Evolutionary conservation across 1,140 invertebrate species (phyloP), one percentile per base, ranked within the genome.

Genomic region (Anthonomus grandis): DNA sequence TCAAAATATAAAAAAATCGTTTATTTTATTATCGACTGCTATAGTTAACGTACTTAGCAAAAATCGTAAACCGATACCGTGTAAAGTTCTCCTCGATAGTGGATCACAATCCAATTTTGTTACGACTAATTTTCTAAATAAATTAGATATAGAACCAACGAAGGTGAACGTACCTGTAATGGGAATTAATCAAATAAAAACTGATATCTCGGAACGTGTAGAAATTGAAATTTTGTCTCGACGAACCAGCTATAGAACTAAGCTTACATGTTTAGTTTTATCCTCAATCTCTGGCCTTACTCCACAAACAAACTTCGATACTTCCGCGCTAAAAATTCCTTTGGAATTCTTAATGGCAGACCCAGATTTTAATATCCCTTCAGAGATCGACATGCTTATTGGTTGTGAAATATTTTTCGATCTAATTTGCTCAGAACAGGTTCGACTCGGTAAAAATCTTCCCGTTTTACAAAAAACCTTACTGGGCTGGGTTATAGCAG

Each of bases 391-490:
- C 45, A 24, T 70, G 19, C 19, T 73, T 4, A 42, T 70, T 2
- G 66, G 63, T 1, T 34, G 13, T 57, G 17, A 68, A 65, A 54
- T 69, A 63, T 72, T 39, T 37, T 70, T 1, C 57, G 59, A 21
- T 49, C 48, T 8, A 62, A 62, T 41, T 41, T 13, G 13, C 6
- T 8, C 18, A 21, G 9, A n/a, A n/a, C 38, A 62, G 47, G 60
- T 65, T 15, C 63, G 64, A 36, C 42, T 61, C 13, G 61, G 51
- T 15, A 38, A 34, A n/a, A 51, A 57, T 17, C 34, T 62, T n/a
- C 66, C 61, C 3, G 61, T 42, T 22, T 13, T 70, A 8, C 67
- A 68, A 22, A 64, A 71, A 61, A 69, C 63, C 2, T 27, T 65
- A 37, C 49, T 72, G 8, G 68, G 64, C 9, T 71, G 65, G 67